phyloP scores from a whole-genome alignment of 2,113 vertebrate genomes.

The Pelusios castaneus region DNA sequence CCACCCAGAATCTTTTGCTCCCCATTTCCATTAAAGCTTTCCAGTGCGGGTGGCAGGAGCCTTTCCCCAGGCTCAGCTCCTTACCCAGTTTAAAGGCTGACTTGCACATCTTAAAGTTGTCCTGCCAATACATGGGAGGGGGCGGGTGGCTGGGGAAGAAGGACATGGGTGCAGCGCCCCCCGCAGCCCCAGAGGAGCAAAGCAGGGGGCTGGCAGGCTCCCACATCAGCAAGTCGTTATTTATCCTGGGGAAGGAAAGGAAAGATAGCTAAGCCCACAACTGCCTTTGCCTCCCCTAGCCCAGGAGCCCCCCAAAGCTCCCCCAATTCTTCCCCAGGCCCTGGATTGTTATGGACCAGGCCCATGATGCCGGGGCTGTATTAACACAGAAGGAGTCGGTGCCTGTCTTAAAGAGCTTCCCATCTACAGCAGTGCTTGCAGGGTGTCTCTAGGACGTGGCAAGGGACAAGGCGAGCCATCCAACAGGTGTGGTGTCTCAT shows the following conservation, averaged over 20 bases:
- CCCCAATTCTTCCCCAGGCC: neutral
- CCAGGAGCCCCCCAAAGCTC: neutral
- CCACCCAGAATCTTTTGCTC: neutral
- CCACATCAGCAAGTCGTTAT: conserved; percentile 94
- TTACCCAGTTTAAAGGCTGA: conserved; percentile 89
- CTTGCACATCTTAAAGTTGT: conserved; percentile 91
- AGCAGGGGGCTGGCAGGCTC: conserved; percentile 62
- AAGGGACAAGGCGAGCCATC: neutral
- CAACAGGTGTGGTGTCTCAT: neutral
- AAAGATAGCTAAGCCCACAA: neutral
- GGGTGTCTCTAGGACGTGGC: neutral
- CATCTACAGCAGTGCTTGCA: neutral
- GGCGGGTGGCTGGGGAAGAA: neutral
- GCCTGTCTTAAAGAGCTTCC: neutral
- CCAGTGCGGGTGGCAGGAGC: neutral
- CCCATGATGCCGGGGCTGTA: no score
- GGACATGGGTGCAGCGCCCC: neutral
- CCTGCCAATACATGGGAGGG: conserved; percentile 56
- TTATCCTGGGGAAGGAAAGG: conserved; percentile 78
- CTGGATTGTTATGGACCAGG: neutral
- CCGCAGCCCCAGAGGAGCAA: neutral
- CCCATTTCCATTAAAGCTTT: neutral
- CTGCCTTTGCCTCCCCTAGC: neutral
- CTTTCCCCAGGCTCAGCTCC: neutral
- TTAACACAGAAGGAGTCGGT: neutral